Conservation (phyloP, 2,113 vertebrate genomes). For the Puffinus mauretanicus region DNA sequence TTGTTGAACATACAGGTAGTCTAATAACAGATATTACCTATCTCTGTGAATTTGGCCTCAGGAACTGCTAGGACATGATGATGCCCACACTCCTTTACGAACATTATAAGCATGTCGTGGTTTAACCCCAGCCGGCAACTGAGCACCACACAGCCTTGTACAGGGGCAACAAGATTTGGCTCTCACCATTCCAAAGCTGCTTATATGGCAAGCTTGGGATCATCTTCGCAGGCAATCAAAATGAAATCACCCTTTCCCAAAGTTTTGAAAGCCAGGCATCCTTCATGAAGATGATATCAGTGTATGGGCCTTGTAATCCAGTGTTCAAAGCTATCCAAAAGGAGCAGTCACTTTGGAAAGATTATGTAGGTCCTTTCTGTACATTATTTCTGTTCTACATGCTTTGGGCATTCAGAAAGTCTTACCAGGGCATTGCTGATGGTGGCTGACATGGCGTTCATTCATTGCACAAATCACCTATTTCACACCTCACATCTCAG, state of each 20-base stretch:
- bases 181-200: too few species aligned
- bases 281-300: neutral
- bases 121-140: too few species aligned
- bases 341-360: neutral
- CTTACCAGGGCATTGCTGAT: neutral
- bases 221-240: too few species aligned
- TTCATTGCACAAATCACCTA: neutral
- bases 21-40: neutral
- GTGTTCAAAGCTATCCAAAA: neutral
- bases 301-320: neutral
- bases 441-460: too few species aligned
- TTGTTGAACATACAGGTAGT: fast-evolving
- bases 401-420: neutral
- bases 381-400: neutral
- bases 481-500: neutral
- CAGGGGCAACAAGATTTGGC: too few species aligned
- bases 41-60: neutral
- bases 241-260: neutral
- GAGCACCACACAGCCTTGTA: too few species aligned
- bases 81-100: neutral
- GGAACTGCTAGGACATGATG: neutral
- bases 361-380: neutral
- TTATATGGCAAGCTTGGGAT: too few species aligned
- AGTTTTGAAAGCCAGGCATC: neutral
- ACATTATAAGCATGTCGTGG: too few species aligned